Base-by-base conservation (phyloP, 2,888 invertebrate species). In the Macrophya annulata region DNA sequence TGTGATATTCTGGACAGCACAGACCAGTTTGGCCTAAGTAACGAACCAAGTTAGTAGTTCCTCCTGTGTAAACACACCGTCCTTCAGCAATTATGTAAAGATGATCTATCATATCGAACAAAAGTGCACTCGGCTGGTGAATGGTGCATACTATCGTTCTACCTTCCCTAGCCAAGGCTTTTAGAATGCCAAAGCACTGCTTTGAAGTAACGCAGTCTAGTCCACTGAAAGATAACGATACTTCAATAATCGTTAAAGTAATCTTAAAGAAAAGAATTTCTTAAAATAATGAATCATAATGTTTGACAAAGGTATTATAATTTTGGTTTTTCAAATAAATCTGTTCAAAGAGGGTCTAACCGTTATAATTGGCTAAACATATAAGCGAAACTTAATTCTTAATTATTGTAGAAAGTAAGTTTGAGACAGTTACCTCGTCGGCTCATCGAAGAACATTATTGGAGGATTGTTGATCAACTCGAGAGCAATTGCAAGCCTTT, bases 401-500 rank as follows among this genome's bases (percentile, higher is more conserved):
- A 8, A 6, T 21, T 37, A 65, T 4, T 55, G 51, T 21, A 21
- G 48, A 15, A 59, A n/a, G 65, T 0, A 8, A 31, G 74, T 40
- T 48, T 25, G 62, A 55, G 12, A 55, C 37, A 43, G 51, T 89
- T 94, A 98, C 98, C 97, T 98, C 51, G 98, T 99, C 40, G 99
- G 99, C 94, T 99, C 99, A 93, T 99, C 99, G 88, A 99, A 96
- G 93, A 99, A 98, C 96, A 99, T 97, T 79, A 99, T 96, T 0
- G 98, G 97, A 1, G 99, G 99, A 93, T 99, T 98, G 93, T 96
- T 98, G 88, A 99, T 96, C 89, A 99, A 94, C 94, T 99, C 99
- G 87, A 98, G 94, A 10, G 98, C 98, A 87, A 99, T 98, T 0
- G 98, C 97, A 81, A 99, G 95, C 90, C 99, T 95, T 93, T 99